Evolutionary conservation across 30 jellyfish, hydroid and myxozoan species (phyloP).

Genomic region (Turritopsis dohrnii): DNA sequence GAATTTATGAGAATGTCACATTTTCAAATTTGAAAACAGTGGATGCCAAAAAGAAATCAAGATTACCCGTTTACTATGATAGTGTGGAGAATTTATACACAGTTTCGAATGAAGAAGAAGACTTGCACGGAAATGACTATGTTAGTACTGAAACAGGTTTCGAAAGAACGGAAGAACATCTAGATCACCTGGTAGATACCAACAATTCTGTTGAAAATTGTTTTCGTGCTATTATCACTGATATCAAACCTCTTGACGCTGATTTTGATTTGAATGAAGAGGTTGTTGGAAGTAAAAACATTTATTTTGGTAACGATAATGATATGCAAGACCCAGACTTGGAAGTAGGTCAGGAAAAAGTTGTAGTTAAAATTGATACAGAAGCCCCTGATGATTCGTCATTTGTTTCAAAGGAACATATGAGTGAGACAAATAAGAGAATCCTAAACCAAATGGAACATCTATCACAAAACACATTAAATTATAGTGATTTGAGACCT

Average conservation of each 20-base stretch:
- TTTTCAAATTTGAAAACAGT: not conserved
- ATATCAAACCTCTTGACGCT: conserved; percentile 18
- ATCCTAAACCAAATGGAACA: not conserved
- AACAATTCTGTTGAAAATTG: conserved; percentile 11
- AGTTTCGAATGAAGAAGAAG: not conserved
- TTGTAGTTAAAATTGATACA: not conserved
- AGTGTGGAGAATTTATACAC: conserved; percentile 9
- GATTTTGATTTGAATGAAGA: not conserved
- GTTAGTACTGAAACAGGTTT: not conserved
- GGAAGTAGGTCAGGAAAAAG: not conserved
- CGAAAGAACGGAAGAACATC: not conserved
- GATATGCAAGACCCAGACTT: not conserved
- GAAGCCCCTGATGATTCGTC: not conserved
- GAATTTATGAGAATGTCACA: conserved; percentile 13
- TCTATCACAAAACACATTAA: not conserved
- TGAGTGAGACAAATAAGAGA: not conserved
- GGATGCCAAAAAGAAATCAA: not conserved
- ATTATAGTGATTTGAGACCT: not conserved
- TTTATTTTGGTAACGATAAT: not conserved
- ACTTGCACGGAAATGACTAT: not conserved
- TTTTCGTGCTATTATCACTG: conserved; percentile 30
- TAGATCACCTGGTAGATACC: not conserved
- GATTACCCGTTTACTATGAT: not conserved
- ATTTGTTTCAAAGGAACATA: not conserved
- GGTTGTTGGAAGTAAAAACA: not conserved